Evolutionary conservation across 2,888 invertebrate genomes (phyloP), one percentile per base, ranked within the genome.

Genomic region (Sceliomorpha sp.): DNA sequence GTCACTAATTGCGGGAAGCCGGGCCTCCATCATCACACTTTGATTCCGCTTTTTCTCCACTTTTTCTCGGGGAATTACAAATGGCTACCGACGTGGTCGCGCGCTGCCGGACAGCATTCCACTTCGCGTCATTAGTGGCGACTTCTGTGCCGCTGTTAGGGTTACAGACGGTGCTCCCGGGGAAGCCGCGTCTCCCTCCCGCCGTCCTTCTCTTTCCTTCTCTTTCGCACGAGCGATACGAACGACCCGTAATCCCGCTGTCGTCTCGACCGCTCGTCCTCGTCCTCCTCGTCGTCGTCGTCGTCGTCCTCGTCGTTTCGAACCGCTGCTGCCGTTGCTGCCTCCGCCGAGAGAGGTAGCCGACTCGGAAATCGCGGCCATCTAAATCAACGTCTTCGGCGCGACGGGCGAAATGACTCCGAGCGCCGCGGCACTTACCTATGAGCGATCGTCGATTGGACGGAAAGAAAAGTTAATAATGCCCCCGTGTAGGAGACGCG

Each of bases 91-190:
- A 71, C 76, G 77, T 70, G 78, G 76, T 77, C 80, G 77, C 77
- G 77, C 82, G 80, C 76, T 79, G 78, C 82, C 72, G 79, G 79
- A 82, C 84, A 82, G 80, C 85, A 85, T 86, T 86, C 85, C 85
- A 84, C 82, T 84, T 84, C 74, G 82, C 80, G 84, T 85, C 86
- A 86, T 86, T 86, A 86, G 86, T 80, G 80, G 83, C 78, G 78
- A 84, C 79, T 59, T 83, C 81, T 80, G 82, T 76, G 75, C 77
- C 73, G 75, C 77, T 77, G 75, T 62, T 73, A 76, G 76, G 20
- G 48, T 66, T 66, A 58, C 66, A 47, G 58, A 51, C 40, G 58
- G 58, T 51, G 66, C 66, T 56, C 56, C 62, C 36, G 39, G 56
- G 32, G 56, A 56, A 56, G 50, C 44, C 27, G 48, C 50, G 50